phyloP scores from a whole-genome alignment of 2,797 vertebrate species.

The Acanthurus lineatus region DNA sequence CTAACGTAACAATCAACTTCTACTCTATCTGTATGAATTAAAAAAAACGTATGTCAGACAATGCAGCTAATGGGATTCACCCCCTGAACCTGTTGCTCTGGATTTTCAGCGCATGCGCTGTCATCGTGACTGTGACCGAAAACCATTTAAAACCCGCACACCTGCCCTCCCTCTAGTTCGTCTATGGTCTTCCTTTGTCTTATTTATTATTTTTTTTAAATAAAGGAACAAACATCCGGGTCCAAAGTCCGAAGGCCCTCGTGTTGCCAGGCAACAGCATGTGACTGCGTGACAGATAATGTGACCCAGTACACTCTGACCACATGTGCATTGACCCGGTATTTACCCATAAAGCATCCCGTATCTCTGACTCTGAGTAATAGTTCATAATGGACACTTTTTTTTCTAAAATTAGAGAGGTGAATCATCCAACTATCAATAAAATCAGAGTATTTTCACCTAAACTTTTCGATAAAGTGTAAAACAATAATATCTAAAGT shows the following conservation, averaged over 20 bases:
- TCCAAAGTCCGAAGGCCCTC: conserved; percentile 60
- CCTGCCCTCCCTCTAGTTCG: conserved; percentile 19
- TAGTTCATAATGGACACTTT: not conserved
- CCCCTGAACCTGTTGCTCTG: conserved; percentile 38
- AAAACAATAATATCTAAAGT: not conserved
- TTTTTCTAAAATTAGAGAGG: not conserved
- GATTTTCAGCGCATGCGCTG: conserved; percentile 45
- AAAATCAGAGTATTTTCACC: not conserved
- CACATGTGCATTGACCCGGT: conserved; percentile 35
- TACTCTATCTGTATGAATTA: not conserved
- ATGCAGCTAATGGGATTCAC: not conserved
- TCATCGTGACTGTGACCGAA: not conserved
- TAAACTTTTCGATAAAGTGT: rapidly evolving
- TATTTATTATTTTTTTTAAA: not conserved
- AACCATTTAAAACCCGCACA: conserved; percentile 25
- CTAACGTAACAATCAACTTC: not conserved
- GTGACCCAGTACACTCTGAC: conserved; percentile 29
- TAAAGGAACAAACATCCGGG: conserved; percentile 39
- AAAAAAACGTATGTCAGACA: not conserved
- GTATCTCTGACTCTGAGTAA: not conserved
- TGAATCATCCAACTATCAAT: not conserved
- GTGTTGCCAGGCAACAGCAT: conserved; percentile 63
- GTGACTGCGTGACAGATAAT: conserved; percentile 53
- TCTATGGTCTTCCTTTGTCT: not conserved
- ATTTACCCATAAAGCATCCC: conserved; percentile 14